Conservation (phyloP, 2,888 invertebrate species). For the Drosophila mimetica region DNA sequence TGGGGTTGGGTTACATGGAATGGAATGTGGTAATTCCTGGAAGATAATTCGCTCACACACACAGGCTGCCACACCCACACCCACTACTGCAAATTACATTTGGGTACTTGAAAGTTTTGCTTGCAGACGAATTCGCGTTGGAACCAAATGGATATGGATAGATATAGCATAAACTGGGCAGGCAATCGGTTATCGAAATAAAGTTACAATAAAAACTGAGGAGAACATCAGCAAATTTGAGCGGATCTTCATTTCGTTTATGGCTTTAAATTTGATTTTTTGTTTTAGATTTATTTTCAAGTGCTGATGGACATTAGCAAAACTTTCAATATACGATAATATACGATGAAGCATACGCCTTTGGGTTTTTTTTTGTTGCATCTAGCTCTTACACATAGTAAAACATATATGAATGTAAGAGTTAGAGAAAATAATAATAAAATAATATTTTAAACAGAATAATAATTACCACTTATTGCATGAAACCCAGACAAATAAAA, state of each 20-base stretch:
- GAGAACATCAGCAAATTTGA: constrained; percentile 46
- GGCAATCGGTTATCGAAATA: constrained; percentile 23
- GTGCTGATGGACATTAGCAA: constrained; percentile 81
- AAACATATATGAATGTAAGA: background rate
- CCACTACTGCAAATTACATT: constrained; percentile 15
- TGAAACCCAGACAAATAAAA: no score
- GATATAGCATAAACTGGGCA: constrained; percentile 19
- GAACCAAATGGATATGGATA: constrained; percentile 8
- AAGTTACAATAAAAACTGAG: constrained; percentile 11
- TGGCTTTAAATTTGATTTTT: constrained; percentile 38
- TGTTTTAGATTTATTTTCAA: constrained; percentile 71
- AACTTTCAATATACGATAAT: constrained; percentile 71
- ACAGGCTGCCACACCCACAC: constrained; percentile 28
- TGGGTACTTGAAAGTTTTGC: constrained; percentile 72
- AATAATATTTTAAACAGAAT: no score
- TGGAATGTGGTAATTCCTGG: constrained; percentile 45
- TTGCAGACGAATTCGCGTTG: constrained; percentile 22
- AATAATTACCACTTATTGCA: no score
- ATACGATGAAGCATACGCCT: constrained; percentile 9
- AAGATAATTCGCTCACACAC: constrained; percentile 24
- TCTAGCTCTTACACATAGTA: constrained; percentile 2
- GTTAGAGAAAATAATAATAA: background rate
- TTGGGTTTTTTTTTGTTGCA: background rate
- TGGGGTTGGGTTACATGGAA: constrained; percentile 6
- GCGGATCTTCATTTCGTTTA: constrained; percentile 11